phyloP scores from a whole-genome alignment of 37 sponge, comb jelly and placozoan genomes.

The Tethya wilhelma region DNA sequence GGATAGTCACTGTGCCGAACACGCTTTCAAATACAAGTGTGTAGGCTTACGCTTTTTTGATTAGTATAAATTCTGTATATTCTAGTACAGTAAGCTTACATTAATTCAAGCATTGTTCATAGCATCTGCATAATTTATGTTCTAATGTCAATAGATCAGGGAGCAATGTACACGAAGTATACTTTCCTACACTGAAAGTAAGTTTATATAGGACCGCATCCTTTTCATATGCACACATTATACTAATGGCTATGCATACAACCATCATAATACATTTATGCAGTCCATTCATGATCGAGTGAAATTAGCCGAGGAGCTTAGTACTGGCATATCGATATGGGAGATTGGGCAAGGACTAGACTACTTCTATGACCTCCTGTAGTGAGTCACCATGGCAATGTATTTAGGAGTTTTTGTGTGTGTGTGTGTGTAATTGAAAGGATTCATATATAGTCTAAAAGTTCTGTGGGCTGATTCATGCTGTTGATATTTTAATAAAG shows the following conservation, averaged over 20 bases:
- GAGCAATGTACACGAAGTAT: constrained; percentile 60
- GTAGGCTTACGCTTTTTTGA: not conserved
- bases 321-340: constrained; percentile 96
- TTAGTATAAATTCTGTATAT: not conserved
- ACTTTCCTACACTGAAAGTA: constrained; percentile 86
- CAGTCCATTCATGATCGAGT: constrained; percentile 83
- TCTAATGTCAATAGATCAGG: not conserved
- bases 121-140: too few species aligned
- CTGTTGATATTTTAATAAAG: too few species aligned
- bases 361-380: constrained; percentile 96
- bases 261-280: not conserved
- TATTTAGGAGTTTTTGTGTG: too few species aligned
- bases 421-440: too few species aligned
- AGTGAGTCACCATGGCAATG: not conserved
- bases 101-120: not conserved
- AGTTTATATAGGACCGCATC: not conserved
- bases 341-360: constrained; percentile 99
- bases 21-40: constrained; percentile 87
- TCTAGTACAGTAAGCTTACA: not conserved
- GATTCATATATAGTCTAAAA: too few species aligned
- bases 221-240: not conserved
- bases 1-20: constrained; percentile 90
- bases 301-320: constrained; percentile 85
- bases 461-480: too few species aligned
- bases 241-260: not conserved